phyloP scores from a whole-genome alignment of 2,113 vertebrate species.

The Campylorhamphus procurvoides region DNA sequence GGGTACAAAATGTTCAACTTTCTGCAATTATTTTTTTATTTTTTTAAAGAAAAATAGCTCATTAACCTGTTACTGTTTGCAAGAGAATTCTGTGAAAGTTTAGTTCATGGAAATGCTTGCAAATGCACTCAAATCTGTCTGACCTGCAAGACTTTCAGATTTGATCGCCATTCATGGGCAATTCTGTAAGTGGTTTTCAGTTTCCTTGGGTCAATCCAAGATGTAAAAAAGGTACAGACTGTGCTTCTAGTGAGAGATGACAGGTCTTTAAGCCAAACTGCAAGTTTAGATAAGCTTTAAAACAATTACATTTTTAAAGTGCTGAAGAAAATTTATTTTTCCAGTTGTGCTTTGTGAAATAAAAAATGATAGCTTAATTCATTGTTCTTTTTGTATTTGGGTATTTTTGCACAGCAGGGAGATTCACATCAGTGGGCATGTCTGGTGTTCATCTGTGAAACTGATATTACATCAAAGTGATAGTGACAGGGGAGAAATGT shows the following conservation, averaged over 20 bases:
- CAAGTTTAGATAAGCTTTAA: background rate
- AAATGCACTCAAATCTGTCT: background rate
- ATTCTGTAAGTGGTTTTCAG: background rate
- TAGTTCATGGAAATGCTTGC: background rate
- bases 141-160: background rate
- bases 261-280: background rate
- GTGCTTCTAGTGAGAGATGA: background rate
- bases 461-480: background rate
- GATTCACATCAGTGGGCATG: background rate
- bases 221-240: background rate
- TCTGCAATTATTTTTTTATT: background rate
- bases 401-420: background rate
- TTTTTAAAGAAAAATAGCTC: background rate
- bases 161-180: background rate
- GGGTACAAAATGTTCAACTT: background rate
- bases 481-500: background rate
- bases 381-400: background rate
- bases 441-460: background rate
- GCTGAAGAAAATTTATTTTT: background rate
- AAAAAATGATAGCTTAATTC: background rate
- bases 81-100: background rate
- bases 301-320: background rate
- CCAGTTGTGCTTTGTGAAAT: background rate
- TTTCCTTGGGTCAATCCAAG: constrained; percentile 10
- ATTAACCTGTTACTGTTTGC: background rate